Evolutionary conservation across 1,140 invertebrate genomes (phyloP), one percentile per base, ranked within the genome.

Genomic region (Drosophila yakuba): DNA sequence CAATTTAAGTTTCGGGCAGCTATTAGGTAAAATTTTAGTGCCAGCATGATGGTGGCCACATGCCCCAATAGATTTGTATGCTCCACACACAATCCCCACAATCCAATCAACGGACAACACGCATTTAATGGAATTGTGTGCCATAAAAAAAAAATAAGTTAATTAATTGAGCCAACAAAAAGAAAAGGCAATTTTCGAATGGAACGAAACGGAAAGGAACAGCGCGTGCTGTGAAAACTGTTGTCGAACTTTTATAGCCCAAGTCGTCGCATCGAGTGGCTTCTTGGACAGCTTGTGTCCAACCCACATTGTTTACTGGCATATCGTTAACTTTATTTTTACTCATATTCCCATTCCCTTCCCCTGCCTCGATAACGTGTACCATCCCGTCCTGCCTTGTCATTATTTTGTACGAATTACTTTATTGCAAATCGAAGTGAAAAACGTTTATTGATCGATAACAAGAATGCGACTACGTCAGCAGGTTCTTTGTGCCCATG

Each of bases 161-260:
- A 51, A 68, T 63, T 67, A 63, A 67, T 52, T 68, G 45, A 48
- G 47, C 7, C 1, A 20, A 20, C 20, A 20, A 20, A 20, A 20
- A 20, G 17, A 28, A 50, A 28, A 50, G 12, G 35, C 67, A 20
- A 69, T 43, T 43, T 12, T 12, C 35, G 60, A 63, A 79, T 72
- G 76, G 41, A 83, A 84, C 76, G 48, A 32, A 32, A 8, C 32
- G 32, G 60, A 63, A 79, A 76, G 76, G 41, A 83, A 84, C 80
- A 51, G 41, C 68, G 58, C 39, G 41, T 59, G 59, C 32, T 48
- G 28, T 15, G 11, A 12, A 41, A 38, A 20, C 59, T 55, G 43
- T 32, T 67, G 60, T 45, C 38, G 64, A 32, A 68, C 38, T 58
- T 79, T 45, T 56, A 47, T 60, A 51, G 39, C 43, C 47, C 45